Evolutionary conservation across 2,888 invertebrate species (phyloP), one percentile per base, ranked within the genome.

Genomic region (Nudaria mundana): DNA sequence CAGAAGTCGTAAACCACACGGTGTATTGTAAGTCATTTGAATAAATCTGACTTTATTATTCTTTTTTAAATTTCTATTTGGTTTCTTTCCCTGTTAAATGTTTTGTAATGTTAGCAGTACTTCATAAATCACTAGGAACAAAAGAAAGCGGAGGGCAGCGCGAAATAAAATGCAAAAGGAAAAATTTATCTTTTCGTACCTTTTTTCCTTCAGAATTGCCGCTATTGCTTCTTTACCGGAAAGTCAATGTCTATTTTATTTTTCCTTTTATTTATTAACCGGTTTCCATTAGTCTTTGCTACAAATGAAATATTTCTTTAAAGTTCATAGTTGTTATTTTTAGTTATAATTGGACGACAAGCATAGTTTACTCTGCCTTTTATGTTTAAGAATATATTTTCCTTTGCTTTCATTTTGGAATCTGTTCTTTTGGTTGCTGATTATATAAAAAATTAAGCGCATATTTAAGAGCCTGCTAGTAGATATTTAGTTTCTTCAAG

Each of bases 101-200:
- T 73, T 72, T 73, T 71, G 73, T 74, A 70, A 73, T 71, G 66
- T 67, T 63, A 54, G 65, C 63, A 61, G 67, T 72, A 72, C 69
- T 73, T 66, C 67, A 76, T 76, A 76, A 76, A 76, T 76, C 75
- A 76, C 68, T 59, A 54, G 62, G 66, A 71, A 71, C 70, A 72
- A 72, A 68, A 69, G 69, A 63, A 68, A 66, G 47, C 57, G 63
- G 59, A 56, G 59, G 54, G 60, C 56, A 59, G 52, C 52, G 57
- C 43, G 59, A 66, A 66, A 66, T 63, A 68, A 69, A 56, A 58
- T 53, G 53, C 31, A 53, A 41, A 35, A 30, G 29, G 23, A 33
- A 37, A 35, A 37, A 32, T 41, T 28, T 40, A 59, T 63, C 63
- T 64, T 53, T 54, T 44, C 45, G 44, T 60, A 60, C 62, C 60